Evolutionary conservation across 2,113 vertebrate genomes (phyloP), one percentile per base, ranked within the genome.

Genomic region (Tenrec ecaudatus): DNA sequence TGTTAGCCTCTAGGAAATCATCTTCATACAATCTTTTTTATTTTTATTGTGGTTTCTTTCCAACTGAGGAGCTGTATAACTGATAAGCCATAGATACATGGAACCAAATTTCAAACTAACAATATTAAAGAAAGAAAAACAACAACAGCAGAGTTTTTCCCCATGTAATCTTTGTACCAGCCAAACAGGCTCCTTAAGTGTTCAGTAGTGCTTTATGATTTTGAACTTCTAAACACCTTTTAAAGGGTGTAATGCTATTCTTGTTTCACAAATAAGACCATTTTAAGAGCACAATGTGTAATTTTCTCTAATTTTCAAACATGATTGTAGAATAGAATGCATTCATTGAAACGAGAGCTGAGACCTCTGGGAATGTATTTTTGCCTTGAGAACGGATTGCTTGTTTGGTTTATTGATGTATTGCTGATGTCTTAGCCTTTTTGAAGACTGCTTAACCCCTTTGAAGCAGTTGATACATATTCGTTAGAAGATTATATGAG

Each of bases 11-110:
- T n/a, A 66, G 88, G 76, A 94, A 96, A 86, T 66, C 38, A 89
- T 87, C 91, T 78, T 76, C 85, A 76, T 92, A 86, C 91, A 94
- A 96, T 91, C 66, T 92, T 33, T 64, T 95, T 95, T 92, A 25
- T 82, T 80, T 23, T 22, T 76, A 88, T 83, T 96, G 1, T 90
- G 73, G 53, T 57, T 76, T 79, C 33, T 5, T 79, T 81, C 25
- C 40, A 94, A 36, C 85, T 91, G 64, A 97, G 80, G 23, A 66
- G 77, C 47, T 53, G 47, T 53, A 53, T 14, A 53, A 53, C 47
- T 84, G 84, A 3, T 38, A 66, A 66, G 9, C 68, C 29, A 25
- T 71, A 96, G 91, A 64, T 57, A n/a, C 8, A 64, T 16, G 16
- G 53, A 58, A 78, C 3, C 19, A 73, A 88, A 92, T 47, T 43